Evolutionary conservation across 2,888 invertebrate genomes (phyloP).

Genomic region (Coelopa pilipes): DNA sequence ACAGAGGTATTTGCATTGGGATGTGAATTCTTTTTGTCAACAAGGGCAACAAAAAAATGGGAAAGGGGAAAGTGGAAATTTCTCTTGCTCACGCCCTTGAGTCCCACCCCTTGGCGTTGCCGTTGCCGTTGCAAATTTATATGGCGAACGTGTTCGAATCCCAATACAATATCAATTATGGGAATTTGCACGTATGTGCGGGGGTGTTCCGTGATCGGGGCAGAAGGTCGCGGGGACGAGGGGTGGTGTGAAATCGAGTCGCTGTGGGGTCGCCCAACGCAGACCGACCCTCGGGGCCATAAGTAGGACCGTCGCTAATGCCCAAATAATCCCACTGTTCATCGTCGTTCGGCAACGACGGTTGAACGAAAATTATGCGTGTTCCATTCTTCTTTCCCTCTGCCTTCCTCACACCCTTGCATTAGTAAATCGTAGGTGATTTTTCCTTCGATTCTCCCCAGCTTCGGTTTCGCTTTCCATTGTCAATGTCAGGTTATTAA

Average conservation of each 20-base stretch:
- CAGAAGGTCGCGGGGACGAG: no score
- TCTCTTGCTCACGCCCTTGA: background rate
- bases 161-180: constrained; percentile 46
- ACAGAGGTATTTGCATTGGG: constrained; percentile 21
- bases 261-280: background rate
- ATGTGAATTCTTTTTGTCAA: background rate
- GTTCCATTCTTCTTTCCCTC: no score
- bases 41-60: no score
- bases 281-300: background rate
- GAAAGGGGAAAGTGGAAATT: background rate
- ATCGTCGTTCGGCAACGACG: no score
- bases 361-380: no score
- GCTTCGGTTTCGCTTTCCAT: no score
- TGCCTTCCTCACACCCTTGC: no score
- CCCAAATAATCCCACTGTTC: background rate
- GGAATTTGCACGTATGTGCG: constrained; percentile 54
- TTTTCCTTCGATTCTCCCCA: no score
- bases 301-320: background rate
- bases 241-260: no score
- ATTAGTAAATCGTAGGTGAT: no score
- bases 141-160: constrained; percentile 16
- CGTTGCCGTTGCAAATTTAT: constrained; percentile 4
- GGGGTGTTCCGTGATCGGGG: no score
- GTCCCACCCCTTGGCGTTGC: background rate
- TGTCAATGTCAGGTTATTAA: no score